These are phyloP conservation scores for Oikopleura vanhoeffeni DNA, from an alignment of 23 tunicate species.

Conservation along the genomic window DNA sequence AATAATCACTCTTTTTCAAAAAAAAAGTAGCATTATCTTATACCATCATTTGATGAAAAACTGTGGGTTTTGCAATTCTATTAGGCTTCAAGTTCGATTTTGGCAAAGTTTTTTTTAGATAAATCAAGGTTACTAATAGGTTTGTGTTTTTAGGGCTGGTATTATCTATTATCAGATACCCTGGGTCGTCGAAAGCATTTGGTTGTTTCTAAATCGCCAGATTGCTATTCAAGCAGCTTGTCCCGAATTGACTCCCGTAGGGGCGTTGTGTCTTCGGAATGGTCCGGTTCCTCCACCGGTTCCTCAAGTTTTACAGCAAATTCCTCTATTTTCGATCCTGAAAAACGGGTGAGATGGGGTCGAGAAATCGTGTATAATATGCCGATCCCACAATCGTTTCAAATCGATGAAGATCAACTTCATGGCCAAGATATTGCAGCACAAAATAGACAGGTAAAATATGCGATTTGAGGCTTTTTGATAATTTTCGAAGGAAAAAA, in stretches of 20 bases:
- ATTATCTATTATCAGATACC: constrained; percentile 29
- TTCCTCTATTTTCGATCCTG: background rate
- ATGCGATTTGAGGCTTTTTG: too few species aligned
- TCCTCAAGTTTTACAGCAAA: background rate
- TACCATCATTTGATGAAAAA: too few species aligned
- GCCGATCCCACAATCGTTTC: background rate
- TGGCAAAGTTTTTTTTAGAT: too few species aligned
- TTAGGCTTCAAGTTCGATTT: too few species aligned
- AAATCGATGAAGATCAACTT: background rate
- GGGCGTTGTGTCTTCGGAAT: background rate
- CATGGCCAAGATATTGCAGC: constrained; percentile 1
- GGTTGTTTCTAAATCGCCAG: constrained; percentile 17
- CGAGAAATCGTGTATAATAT: background rate
- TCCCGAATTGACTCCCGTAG: background rate
- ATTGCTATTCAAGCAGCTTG: background rate
- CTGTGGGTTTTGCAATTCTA: too few species aligned
- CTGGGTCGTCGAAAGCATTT: constrained; percentile 38
- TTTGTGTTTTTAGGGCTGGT: constrained; percentile 42
- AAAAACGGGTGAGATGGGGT: background rate
- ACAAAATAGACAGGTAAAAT: background rate
- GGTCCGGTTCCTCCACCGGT: background rate
- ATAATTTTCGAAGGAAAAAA: too few species aligned
- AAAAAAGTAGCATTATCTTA: too few species aligned
- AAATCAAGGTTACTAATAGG: too few species aligned
- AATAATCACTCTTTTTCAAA: too few species aligned